Percentiles rank a stretch among this genome's conserved stretches.
Conservation (phyloP, 2,888 invertebrate species). For the Eucriotettix oculatus region DNA sequence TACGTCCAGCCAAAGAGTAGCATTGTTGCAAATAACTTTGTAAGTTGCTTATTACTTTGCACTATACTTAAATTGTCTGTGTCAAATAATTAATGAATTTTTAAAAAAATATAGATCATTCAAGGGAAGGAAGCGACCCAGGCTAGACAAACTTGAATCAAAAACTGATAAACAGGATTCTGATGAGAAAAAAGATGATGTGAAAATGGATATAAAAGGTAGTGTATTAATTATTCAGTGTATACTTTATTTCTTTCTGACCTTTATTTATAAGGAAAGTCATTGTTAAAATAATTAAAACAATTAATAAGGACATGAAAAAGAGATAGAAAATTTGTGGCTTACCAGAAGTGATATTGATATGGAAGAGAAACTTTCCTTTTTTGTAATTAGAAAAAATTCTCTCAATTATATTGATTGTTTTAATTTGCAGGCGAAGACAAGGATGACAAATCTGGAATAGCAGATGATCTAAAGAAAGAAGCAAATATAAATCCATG, state of each 20-base stretch:
- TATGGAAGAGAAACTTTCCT: too few relatives aligned
- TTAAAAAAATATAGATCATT: conserved; percentile 15
- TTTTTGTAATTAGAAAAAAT: neutral
- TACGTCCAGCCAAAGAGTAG: too few relatives aligned
- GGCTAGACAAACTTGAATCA: conserved; percentile 41
- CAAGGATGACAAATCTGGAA: conserved; percentile 26
- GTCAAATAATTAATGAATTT: too few relatives aligned
- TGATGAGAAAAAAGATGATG: conserved; percentile 27
- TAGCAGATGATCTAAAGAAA: conserved; percentile 49
- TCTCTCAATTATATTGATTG: neutral
- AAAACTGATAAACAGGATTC: conserved; percentile 19
- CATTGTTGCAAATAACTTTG: too few relatives aligned
- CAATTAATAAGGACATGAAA: too few relatives aligned
- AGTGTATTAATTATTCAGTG: neutral
- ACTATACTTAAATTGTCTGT: too few relatives aligned
- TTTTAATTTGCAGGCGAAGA: conserved; percentile 6
- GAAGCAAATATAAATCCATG: conserved; percentile 11
- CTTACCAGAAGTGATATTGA: too few relatives aligned
- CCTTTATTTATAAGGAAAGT: neutral
- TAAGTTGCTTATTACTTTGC: too few relatives aligned
- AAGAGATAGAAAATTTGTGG: too few relatives aligned
- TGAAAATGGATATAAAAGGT: conserved; percentile 28
- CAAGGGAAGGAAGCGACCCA: conserved; percentile 48
- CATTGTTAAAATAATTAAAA: neutral
- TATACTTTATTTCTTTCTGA: neutral